Base-by-base conservation (phyloP, 2,797 vertebrate species). In the Falco rusticolus region DNA sequence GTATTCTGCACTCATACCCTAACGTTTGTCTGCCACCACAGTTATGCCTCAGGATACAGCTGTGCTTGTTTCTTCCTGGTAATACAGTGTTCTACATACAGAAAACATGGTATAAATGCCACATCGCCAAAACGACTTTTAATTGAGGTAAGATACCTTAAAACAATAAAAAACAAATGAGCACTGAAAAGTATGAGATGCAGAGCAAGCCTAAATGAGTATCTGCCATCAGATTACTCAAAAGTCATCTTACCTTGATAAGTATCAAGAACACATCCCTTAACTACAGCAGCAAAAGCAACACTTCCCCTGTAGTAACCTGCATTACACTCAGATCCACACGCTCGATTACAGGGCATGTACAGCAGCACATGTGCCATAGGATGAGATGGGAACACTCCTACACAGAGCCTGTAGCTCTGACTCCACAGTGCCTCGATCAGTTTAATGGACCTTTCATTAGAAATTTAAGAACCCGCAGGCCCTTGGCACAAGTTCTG, bases 61-160 rank as follows among this genome's bases (percentile, higher is more conserved):
- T 8, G 54, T 8, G 29, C 29, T 25, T 12, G 2, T 9, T 10
- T 37, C 61, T 47, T 41, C 37, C 34, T 15, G 31, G 26, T 12
- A 9, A 13, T 3, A 8, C 64, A 7, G 31, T 2, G 28, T 50
- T n/a, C n/a, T n/a, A 4, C 29, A 2, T 2, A 4, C 2, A 13
- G 20, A 19, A 26, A 24, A 29, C 21, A 1, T 0, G 3, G 22
- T 29, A 2, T 2, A 26, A 71, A 41, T 5, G 10, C 74, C 37
- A 22, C 11, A 1, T 3, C 13, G 45, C 45, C 31, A 0, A 7
- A 34, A 29, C 12, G 33, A 63, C 20, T 3, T 28, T 29, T 39
- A 25, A 2, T 6, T 8, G 13, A 11, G 6, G 5, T 7, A 25
- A 50, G 16, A 22, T 5, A 13, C 7, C 25, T 54, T 5, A 51